Conservation (phyloP, 2,888 invertebrate genomes). For the Bombylius major region DNA sequence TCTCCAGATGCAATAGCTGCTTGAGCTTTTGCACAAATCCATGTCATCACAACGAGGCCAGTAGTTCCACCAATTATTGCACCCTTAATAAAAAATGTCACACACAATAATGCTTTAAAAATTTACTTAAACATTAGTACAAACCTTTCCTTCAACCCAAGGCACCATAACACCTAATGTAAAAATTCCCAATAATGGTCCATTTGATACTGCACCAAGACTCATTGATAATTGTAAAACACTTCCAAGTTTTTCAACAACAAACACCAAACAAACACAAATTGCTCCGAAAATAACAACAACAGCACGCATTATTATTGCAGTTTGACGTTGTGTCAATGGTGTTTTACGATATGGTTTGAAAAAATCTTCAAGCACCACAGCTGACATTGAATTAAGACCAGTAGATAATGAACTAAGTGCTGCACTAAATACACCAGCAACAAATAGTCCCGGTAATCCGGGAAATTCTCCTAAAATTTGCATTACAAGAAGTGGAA, state of each 20-base stretch:
- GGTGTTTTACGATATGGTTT: slow-evolving; percentile 41
- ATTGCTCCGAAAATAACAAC: slow-evolving; percentile 50
- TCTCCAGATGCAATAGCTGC: slow-evolving; percentile 40
- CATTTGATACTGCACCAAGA: slow-evolving; percentile 50
- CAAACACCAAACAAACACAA: slow-evolving; percentile 48
- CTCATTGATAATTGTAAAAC: slow-evolving; percentile 57
- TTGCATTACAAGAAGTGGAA: slow-evolving; percentile 77
- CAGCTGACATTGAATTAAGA: slow-evolving; percentile 62
- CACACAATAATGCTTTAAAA: slow-evolving; percentile 4
- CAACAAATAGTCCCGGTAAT: slow-evolving; percentile 75
- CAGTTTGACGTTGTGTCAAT: slow-evolving; percentile 44
- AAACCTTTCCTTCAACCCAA: slow-evolving; percentile 48
- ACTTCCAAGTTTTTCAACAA: slow-evolving; percentile 54
- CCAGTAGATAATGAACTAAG: slow-evolving; percentile 71
- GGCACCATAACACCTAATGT: slow-evolving; percentile 55
- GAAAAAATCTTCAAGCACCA: slow-evolving; percentile 58
- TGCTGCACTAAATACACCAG: slow-evolving; percentile 83
- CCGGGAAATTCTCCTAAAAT: slow-evolving; percentile 65
- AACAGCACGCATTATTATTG: slow-evolving; percentile 50
- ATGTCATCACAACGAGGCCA: slow-evolving; percentile 41
- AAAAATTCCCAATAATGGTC: slow-evolving; percentile 54
- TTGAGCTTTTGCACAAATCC: slow-evolving; percentile 43
- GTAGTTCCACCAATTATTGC: slow-evolving; percentile 42
- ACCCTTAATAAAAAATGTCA: slow-evolving; percentile 29
- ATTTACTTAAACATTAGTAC: neutral